Evolutionary conservation across 1,140 invertebrate species (phyloP).

Genomic region (Tigriopus japonicus): DNA sequence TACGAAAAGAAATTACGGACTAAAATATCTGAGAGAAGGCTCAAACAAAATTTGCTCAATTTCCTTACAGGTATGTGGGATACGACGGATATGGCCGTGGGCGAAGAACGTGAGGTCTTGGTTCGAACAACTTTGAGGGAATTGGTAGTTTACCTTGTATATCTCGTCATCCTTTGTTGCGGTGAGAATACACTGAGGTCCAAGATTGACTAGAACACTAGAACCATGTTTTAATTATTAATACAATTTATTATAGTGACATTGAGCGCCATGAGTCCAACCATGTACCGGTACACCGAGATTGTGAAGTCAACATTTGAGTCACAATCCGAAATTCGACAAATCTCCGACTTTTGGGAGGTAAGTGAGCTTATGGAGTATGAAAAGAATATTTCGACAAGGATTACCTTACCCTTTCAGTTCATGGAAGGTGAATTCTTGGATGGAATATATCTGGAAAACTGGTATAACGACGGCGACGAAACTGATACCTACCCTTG

Average conservation of each 20-base stretch:
- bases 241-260: slow-evolving; percentile 28
- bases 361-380: no score
- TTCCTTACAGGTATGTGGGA: slow-evolving; percentile 25
- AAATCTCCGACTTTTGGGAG: slow-evolving; percentile 38
- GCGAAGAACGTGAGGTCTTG: slow-evolving; percentile 32
- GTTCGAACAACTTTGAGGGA: slow-evolving; percentile 37
- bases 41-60: no score
- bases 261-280: slow-evolving; percentile 37
- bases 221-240: slow-evolving; percentile 8
- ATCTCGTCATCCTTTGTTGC: slow-evolving; percentile 34
- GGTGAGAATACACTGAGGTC: no score
- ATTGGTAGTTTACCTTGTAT: slow-evolving; percentile 36
- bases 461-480: slow-evolving; percentile 31
- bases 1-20: no score
- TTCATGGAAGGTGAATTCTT: slow-evolving; percentile 34
- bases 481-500: slow-evolving; percentile 26
- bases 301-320: slow-evolving; percentile 36
- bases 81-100: slow-evolving; percentile 24
- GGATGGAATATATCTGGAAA: slow-evolving; percentile 39
- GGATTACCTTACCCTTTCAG: no score
- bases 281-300: slow-evolving; percentile 40
- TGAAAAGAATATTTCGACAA: no score
- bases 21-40: no score
- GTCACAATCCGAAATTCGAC: slow-evolving; percentile 30
- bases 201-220: no score